These are phyloP conservation scores for Malthinus flaveolus DNA, from an alignment of 2,888 invertebrate genomes.

Conservation along the genomic window DNA sequence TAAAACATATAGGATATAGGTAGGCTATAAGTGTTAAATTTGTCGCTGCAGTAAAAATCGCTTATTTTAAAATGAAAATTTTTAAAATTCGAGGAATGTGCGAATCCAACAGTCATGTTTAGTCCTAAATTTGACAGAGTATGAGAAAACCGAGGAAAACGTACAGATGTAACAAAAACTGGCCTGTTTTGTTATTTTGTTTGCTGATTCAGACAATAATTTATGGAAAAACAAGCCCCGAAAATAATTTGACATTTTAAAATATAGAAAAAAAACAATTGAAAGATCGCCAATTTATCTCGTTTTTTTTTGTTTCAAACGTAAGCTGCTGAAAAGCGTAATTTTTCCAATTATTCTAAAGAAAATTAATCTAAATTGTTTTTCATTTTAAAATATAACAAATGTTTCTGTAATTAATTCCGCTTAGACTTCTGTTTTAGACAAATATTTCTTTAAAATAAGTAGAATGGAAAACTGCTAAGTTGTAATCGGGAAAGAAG, in stretches of 20 bases:
- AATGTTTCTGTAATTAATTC: conserved; percentile 17
- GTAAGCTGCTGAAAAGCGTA: too few species aligned
- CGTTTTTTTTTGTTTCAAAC: too few species aligned
- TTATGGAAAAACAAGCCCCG: background rate
- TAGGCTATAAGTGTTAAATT: too few species aligned
- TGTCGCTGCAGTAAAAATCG: too few species aligned
- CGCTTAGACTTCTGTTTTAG: conserved; percentile 6
- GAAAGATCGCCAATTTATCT: too few species aligned
- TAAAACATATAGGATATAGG: too few species aligned
- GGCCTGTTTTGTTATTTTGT: conserved; percentile 4
- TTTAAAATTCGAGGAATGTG: too few species aligned
- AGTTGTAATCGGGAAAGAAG: conserved; percentile 3
- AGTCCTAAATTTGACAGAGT: conserved; percentile 1
- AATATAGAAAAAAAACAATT: too few species aligned
- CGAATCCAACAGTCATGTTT: background rate
- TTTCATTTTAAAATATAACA: background rate
- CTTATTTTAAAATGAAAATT: too few species aligned
- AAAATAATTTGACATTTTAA: too few species aligned
- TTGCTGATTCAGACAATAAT: conserved; percentile 3
- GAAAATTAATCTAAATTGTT: too few species aligned
- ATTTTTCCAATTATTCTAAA: too few species aligned
- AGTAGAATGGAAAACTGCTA: conserved; percentile 12
- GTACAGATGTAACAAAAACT: conserved; percentile 5
- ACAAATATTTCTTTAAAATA: conserved; percentile 14
- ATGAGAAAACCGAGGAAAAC: conserved; percentile 1